phyloP scores from a whole-genome alignment of 2,113 vertebrate genomes.

The Tricholaema leucomelas region DNA sequence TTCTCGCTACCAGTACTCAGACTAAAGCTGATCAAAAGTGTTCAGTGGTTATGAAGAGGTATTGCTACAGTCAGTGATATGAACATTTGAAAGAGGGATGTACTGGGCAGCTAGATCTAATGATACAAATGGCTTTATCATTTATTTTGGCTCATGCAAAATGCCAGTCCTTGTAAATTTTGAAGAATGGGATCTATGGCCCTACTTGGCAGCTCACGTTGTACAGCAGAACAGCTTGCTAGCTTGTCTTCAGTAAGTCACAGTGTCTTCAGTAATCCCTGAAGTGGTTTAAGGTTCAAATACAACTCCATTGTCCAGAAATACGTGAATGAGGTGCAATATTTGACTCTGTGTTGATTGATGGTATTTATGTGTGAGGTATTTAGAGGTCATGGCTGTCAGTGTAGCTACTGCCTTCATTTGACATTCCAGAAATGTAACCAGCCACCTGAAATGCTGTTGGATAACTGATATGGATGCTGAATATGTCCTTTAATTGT shows the following conservation, averaged over 20 bases:
- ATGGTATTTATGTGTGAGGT: accelerated
- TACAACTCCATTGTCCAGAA: accelerated
- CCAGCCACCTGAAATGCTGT: not conserved
- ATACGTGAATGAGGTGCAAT: not conserved
- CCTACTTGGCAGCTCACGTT: not conserved
- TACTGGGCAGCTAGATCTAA: not conserved
- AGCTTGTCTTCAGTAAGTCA: accelerated
- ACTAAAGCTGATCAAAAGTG: not conserved
- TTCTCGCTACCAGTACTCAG: not conserved
- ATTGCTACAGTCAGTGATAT: not conserved
- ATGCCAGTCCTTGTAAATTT: not conserved
- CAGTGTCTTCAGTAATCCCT: not conserved
- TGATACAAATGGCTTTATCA: not conserved
- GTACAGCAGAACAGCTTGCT: not conserved
- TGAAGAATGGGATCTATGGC: not conserved
- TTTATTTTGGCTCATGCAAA: not conserved
- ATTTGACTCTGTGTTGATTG: not conserved
- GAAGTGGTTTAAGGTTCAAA: not conserved
- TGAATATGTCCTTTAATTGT: not conserved
- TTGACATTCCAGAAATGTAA: not conserved
- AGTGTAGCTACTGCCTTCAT: not conserved
- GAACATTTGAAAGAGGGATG: not conserved
- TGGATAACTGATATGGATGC: not conserved
- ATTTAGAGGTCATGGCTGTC: not conserved
- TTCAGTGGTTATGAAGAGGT: not conserved